These are phyloP conservation scores for Polylopha cassiicola DNA, from an alignment of 2,888 invertebrate genomes.

Conservation along the genomic window DNA sequence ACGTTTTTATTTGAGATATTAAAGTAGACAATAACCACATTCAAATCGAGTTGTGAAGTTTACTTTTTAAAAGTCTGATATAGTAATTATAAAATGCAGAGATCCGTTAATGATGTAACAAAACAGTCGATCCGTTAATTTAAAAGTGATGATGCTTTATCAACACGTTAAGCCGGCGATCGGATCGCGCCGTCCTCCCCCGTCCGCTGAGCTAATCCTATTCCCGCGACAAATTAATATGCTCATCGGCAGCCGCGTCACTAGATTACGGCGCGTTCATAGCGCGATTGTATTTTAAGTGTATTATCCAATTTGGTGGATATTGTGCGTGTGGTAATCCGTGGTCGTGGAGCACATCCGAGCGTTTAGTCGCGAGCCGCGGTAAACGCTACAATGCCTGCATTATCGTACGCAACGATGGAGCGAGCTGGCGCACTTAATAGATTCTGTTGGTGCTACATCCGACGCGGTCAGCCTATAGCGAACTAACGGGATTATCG, in stretches of 20 bases:
- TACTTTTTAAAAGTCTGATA: too few relatives aligned
- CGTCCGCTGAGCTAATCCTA: slow-evolving; percentile 59
- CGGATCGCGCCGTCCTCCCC: slow-evolving; percentile 39
- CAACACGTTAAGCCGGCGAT: slow-evolving; percentile 49
- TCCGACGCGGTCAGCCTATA: slow-evolving; percentile 60
- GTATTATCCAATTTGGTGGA: slow-evolving; percentile 81
- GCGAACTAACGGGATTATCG: slow-evolving; percentile 69
- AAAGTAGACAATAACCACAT: too few relatives aligned
- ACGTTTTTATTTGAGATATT: too few relatives aligned
- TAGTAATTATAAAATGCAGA: slow-evolving; percentile 7
- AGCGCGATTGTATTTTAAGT: slow-evolving; percentile 80
- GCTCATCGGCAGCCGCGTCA: slow-evolving; percentile 74
- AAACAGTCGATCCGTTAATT: slow-evolving; percentile 32
- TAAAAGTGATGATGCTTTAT: slow-evolving; percentile 40
- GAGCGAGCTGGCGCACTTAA: slow-evolving; percentile 69
- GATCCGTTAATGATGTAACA: too few relatives aligned
- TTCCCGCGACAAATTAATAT: slow-evolving; percentile 74
- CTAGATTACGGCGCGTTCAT: slow-evolving; percentile 73
- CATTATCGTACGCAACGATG: slow-evolving; percentile 62
- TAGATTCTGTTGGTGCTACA: slow-evolving; percentile 68
- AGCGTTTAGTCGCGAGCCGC: slow-evolving; percentile 54
- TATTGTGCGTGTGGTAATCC: slow-evolving; percentile 77
- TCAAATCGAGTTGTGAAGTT: too few relatives aligned
- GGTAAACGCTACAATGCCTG: slow-evolving; percentile 52
- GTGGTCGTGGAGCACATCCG: slow-evolving; percentile 56